These are phyloP conservation scores for Bucorvus abyssinicus DNA, from an alignment of 2,797 vertebrate species.

Conservation along the genomic window DNA sequence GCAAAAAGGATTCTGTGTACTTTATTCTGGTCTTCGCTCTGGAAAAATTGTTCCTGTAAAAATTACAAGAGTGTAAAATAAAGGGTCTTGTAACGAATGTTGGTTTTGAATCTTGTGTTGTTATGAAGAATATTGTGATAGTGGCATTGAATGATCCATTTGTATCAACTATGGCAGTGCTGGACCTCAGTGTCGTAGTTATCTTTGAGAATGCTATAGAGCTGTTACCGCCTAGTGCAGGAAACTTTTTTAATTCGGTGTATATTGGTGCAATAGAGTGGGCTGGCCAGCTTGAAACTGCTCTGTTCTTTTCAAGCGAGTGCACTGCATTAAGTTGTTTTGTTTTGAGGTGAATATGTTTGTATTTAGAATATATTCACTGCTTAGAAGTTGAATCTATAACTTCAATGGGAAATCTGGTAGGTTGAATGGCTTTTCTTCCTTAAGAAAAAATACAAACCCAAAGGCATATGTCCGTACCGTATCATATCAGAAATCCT, in stretches of 20 bases:
- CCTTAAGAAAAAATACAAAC: not conserved
- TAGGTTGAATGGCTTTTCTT: not conserved
- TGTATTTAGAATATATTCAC: rapidly evolving
- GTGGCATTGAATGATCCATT: not conserved
- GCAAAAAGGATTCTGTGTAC: not conserved
- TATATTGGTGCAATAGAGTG: not conserved
- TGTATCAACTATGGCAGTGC: not conserved
- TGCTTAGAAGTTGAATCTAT: not conserved
- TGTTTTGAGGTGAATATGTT: not conserved
- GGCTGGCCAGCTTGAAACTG: not conserved
- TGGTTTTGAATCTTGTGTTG: not conserved
- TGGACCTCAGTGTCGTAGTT: not conserved
- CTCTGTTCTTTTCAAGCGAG: not conserved
- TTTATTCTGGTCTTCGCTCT: not conserved
- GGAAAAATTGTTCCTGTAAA: not conserved
- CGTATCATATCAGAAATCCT: not conserved
- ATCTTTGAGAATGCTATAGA: not conserved
- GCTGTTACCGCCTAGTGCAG: not conserved
- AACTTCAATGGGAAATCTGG: not conserved
- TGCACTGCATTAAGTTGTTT: not conserved
- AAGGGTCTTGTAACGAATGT: not conserved
- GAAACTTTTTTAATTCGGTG: not conserved
- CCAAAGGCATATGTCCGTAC: not conserved
- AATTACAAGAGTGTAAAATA: not conserved
- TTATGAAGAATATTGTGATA: not conserved